Base-by-base conservation (phyloP, 2,888 invertebrate genomes). In the Argynnis bischoffii region DNA sequence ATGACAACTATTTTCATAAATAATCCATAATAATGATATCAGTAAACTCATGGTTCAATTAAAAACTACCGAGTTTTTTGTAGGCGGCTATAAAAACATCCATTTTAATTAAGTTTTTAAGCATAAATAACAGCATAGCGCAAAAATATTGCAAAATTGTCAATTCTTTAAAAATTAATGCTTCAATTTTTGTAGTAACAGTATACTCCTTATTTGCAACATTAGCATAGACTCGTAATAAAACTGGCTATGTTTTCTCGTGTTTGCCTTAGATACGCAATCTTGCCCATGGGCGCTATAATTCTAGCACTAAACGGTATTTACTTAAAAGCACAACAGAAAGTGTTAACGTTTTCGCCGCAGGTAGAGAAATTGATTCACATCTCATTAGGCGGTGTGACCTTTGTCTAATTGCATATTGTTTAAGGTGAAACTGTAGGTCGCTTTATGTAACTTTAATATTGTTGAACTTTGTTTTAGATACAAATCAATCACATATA, bases 391-490 rank as follows among this genome's bases (percentile, higher is more conserved):
- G 76, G 74, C 77, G 76, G 74, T 57, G 72, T 75, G 78, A 78
- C 78, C 78, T 77, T 76, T 79, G 69, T 55, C 72, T 76, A 76
- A 75, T 76, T 77, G 70, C 69, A 69, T 68, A 80, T 83, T 82
- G 81, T 82, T 80, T 80, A 78, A 79, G 86, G 87, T 85, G 84
- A 86, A 83, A 84, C 81, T 77, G 78, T 66, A 73, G 73, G 71
- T 72, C 71, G 63, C 50, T 67, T 75, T 75, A 75, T 72, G 66
- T 75, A 74, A 75, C 65, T 50, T 69, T 70, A 66, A 72, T 67
- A 67, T 67, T 68, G 66, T 68, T 71, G 68, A 71, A 68, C 70
- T 71, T 66, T 70, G 66, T 64, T 66, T 68, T 63, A 57, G 59
- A 59, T 68, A 61, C 63, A 63, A 68, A 70, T 64, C 69, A 63